Conservation (phyloP, 2,797 vertebrate genomes). For the Cossypha heuglini region DNA sequence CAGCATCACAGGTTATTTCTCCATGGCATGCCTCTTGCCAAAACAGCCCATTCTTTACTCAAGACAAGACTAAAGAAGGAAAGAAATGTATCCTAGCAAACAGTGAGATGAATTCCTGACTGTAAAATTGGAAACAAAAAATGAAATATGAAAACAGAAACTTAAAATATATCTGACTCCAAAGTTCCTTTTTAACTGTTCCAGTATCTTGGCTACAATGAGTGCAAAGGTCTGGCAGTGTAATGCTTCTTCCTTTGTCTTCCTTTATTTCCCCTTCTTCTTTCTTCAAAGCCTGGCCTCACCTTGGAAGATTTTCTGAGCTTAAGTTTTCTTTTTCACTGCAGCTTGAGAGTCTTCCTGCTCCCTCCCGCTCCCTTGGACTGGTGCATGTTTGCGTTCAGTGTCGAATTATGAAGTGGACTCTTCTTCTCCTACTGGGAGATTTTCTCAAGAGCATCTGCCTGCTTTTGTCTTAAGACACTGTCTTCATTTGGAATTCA, state of each 20-base stretch:
- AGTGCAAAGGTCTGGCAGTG: neutral
- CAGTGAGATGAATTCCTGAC: conserved; percentile 21
- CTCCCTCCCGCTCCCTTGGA: neutral
- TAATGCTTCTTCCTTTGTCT: neutral
- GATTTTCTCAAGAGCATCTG: neutral
- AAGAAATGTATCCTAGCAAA: conserved; percentile 34
- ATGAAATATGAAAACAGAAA: conserved; percentile 52
- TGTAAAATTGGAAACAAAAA: conserved; percentile 40
- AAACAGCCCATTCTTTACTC: neutral
- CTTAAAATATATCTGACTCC: conserved; percentile 23
- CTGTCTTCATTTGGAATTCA: neutral
- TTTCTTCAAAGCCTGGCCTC: neutral
- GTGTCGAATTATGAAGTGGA: neutral
- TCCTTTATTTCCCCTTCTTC: neutral
- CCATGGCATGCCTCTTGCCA: neutral
- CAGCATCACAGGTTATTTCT: conserved; percentile 9
- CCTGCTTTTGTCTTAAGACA: neutral
- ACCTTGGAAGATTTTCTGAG: neutral
- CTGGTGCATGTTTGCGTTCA: neutral
- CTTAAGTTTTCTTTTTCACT: neutral
- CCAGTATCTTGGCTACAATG: neutral
- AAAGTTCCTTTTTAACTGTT: conserved; percentile 27
- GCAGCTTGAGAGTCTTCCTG: neutral
- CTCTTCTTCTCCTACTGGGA: neutral
- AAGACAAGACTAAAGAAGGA: conserved; percentile 51